phyloP scores from a whole-genome alignment of 2,113 vertebrate genomes.

The Naja naja region DNA sequence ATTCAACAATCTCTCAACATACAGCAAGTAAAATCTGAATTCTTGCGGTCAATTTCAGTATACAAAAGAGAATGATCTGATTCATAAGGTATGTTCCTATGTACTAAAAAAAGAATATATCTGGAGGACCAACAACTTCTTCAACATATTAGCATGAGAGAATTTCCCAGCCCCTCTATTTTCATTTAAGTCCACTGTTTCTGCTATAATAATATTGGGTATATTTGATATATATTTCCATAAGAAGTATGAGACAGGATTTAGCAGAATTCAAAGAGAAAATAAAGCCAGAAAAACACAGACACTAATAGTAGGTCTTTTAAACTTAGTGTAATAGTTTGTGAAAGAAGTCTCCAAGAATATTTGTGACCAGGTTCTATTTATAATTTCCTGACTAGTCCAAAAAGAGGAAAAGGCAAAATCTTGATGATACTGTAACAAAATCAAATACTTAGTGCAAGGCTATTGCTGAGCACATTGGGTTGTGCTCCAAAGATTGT shows the following conservation, averaged over 20 bases:
- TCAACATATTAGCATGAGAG: background rate
- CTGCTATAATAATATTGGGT: background rate
- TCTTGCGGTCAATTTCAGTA: background rate
- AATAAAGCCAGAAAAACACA: background rate
- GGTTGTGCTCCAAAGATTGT: too few species aligned
- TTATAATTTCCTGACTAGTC: background rate
- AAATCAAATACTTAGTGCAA: background rate
- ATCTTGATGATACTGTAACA: background rate
- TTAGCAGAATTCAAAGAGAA: background rate
- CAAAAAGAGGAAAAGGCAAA: background rate
- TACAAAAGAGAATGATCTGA: background rate
- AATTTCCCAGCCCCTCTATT: background rate
- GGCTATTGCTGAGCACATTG: too few species aligned
- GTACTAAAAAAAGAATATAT: background rate
- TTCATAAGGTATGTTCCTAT: background rate
- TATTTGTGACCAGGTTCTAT: background rate
- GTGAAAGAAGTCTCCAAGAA: background rate
- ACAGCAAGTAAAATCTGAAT: background rate
- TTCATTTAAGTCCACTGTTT: background rate
- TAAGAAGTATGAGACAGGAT: background rate
- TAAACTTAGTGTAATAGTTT: background rate
- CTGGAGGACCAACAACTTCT: background rate
- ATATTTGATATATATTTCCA: background rate
- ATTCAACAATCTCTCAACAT: background rate
- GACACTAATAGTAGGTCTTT: background rate